Evolutionary conservation across 92 coral and sea anemone genomes (phyloP).

Genomic region (Parazoanthus swiftii): DNA sequence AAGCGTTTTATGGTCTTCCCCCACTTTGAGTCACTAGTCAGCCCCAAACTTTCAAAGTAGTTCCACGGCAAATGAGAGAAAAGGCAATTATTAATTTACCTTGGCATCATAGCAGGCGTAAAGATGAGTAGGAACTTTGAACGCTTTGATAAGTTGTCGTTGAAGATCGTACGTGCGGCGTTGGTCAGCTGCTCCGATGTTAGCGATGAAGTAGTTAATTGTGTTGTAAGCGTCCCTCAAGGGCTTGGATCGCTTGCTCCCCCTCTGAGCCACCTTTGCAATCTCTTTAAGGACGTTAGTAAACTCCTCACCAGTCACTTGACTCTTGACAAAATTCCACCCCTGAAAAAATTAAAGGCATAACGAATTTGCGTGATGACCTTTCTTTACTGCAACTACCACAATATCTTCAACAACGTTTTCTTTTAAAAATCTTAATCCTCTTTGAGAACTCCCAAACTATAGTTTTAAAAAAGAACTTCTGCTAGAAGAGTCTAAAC

Average conservation of each 20-base stretch:
- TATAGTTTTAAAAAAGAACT: too few relatives aligned
- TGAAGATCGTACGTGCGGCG: background rate
- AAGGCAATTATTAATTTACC: background rate
- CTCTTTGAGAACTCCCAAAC: too few relatives aligned
- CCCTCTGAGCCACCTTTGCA: background rate
- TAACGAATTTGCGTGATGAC: background rate
- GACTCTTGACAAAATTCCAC: constrained; percentile 7
- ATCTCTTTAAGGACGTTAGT: constrained; percentile 26
- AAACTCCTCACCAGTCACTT: constrained; percentile 9
- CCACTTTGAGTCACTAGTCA: too few relatives aligned
- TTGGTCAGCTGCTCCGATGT: constrained; percentile 17
- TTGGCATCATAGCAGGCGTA: constrained; percentile 17
- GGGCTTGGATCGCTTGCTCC: background rate
- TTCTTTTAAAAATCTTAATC: too few relatives aligned
- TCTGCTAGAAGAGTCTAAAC: too few relatives aligned
- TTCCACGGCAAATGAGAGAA: background rate
- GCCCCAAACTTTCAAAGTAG: too few relatives aligned
- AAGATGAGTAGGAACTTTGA: background rate
- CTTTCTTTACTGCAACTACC: too few relatives aligned
- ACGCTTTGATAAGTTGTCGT: constrained; percentile 10
- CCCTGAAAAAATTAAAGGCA: constrained; percentile 11
- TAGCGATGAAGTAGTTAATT: constrained; percentile 10
- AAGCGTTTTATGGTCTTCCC: too few relatives aligned
- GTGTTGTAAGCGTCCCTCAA: background rate
- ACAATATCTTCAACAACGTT: too few relatives aligned